Conservation (phyloP, 1,140 invertebrate genomes). For the Kradibia gibbosae region DNA sequence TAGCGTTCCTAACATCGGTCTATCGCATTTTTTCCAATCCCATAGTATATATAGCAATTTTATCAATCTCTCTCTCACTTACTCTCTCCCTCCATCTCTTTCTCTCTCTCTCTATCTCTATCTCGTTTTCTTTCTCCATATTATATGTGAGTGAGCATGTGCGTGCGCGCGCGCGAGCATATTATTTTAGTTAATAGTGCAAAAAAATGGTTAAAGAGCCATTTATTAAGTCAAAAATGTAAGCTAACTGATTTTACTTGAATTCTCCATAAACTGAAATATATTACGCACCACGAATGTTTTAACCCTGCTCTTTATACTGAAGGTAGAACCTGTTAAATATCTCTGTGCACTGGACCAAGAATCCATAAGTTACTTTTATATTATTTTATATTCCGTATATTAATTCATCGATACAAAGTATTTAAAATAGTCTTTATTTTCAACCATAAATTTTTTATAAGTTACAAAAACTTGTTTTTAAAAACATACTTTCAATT, state of each 20-base stretch:
- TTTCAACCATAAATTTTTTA: neutral
- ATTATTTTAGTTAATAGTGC: conserved; percentile 20
- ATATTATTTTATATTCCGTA: neutral
- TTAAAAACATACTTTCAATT: neutral
- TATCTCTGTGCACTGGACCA: neutral
- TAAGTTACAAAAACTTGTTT: neutral
- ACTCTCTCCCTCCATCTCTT: neutral
- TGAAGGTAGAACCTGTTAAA: neutral
- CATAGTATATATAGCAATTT: neutral
- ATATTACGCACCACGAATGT: neutral
- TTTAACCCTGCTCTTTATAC: conserved; percentile 3
- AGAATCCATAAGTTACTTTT: conserved; percentile 31
- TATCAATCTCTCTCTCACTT: neutral
- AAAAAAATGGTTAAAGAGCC: neutral
- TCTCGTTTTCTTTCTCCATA: too few species aligned
- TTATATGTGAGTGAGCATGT: too few species aligned
- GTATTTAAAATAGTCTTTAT: neutral
- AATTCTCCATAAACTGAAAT: neutral
- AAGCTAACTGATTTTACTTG: neutral
- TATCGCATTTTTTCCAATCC: conserved; percentile 11
- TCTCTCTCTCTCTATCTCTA: too few species aligned
- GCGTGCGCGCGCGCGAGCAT: neutral
- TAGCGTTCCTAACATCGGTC: conserved; percentile 36
- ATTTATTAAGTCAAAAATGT: conserved; percentile 3
- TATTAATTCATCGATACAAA: neutral